phyloP scores from a whole-genome alignment of 2,888 invertebrate genomes.

The Drosophila falleni region DNA sequence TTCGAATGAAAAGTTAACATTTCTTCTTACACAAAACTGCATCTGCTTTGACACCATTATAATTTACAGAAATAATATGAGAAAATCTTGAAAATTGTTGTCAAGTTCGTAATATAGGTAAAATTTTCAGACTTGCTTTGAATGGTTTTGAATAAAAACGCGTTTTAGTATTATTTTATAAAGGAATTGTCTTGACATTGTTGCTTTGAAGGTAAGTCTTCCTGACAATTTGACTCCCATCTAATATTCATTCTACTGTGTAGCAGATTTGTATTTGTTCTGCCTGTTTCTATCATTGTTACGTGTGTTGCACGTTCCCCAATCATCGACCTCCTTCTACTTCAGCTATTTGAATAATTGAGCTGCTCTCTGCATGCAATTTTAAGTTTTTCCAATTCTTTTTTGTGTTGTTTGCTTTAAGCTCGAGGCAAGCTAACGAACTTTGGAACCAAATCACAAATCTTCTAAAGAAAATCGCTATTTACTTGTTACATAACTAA shows the following conservation, averaged over 20 bases:
- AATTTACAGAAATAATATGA: conserved; percentile 18
- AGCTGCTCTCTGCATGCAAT: conserved; percentile 25
- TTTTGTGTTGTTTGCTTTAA: conserved; percentile 1
- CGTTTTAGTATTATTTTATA: background rate
- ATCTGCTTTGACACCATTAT: conserved; percentile 44
- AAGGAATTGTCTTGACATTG: background rate
- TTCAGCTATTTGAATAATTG: conserved; percentile 27
- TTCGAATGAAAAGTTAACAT: conserved; percentile 30
- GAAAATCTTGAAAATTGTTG: background rate
- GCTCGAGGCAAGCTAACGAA: conserved; percentile 17
- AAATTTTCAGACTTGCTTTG: background rate
- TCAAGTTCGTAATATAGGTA: background rate
- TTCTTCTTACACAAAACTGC: conserved; percentile 32
- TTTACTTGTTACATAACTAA: background rate
- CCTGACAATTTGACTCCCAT: background rate
- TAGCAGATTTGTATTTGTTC: background rate
- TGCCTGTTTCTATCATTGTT: background rate
- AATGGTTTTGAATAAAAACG: too few relatives aligned
- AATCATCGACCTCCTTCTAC: too few relatives aligned
- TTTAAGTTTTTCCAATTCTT: conserved; percentile 16
- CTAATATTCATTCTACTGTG: too few relatives aligned
- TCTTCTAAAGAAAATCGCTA: background rate
- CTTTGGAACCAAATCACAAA: background rate
- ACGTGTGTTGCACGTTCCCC: background rate
- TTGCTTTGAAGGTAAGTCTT: background rate